Percentiles rank a stretch among this genome's conserved stretches.
Evolutionary conservation across 2,113 vertebrate genomes (phyloP).

Genomic region (Hemiscyllium ocellatum): DNA sequence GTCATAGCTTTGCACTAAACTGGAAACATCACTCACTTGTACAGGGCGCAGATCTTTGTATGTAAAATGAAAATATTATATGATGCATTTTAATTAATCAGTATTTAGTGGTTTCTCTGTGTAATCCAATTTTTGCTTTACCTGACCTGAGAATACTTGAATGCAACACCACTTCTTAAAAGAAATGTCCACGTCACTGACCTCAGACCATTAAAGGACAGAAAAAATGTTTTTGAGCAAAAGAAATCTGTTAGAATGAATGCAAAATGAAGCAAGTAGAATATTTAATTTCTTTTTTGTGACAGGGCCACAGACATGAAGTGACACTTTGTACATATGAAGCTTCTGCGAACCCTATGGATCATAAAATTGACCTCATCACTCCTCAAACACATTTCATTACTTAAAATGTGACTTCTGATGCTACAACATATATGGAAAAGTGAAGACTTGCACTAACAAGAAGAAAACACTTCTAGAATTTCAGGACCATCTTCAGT

Average conservation of each 20-base stretch:
- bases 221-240: background rate
- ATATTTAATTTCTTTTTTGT: background rate
- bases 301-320: constrained; percentile 79
- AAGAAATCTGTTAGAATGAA: background rate
- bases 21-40: background rate
- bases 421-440: background rate
- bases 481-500: background rate
- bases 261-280: no score
- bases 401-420: constrained; percentile 55
- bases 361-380: constrained; percentile 78
- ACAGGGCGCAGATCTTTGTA: background rate
- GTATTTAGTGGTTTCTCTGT: background rate
- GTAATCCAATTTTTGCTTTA: background rate
- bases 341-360: constrained; percentile 82
- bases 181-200: background rate
- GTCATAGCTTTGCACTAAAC: background rate
- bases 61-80: background rate
- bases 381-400: constrained; percentile 88
- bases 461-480: background rate
- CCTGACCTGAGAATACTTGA: background rate
- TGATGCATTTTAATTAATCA: background rate
- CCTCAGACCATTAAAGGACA: background rate
- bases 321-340: constrained; percentile 97
- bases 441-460: background rate
- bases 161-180: background rate